Base-by-base conservation (phyloP, 2,797 vertebrate genomes). In the Etheostoma nigrum region DNA sequence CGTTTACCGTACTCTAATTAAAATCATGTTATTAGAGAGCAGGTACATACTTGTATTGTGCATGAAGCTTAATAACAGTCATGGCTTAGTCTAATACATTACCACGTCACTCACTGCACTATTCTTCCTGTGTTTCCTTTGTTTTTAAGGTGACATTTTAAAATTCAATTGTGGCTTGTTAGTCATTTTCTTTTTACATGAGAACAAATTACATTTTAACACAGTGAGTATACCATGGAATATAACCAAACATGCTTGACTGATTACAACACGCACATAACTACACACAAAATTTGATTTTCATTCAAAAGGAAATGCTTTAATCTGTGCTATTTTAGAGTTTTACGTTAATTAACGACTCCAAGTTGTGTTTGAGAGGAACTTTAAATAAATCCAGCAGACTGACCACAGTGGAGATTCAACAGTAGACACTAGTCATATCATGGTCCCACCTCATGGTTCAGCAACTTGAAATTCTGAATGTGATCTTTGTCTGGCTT, bases 381-480 rank as follows among this genome's bases (percentile, higher is more conserved):
- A 58, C 42, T 67, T 74, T n/a, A 53, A 27, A 47, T 33, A 27
- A 54, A 16, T 33, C n/a, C 15, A 49, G 5, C 12, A 25, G n/a
- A 66, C 48, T 12, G 33, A 11, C 51, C 60, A 63, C 42, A 70
- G 67, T 36, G 4, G 21, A 66, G 45, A 48, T 40, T 66, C 62
- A 68, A 42, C 0, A 10, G n/a, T 16, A 25, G 27, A 51, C 61
- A 15, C 53, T 3, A 45, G 21, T 58, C 15, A 4, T 4, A 62
- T 21, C 48, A 66, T 65, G 60, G 21, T 78, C 67, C 67, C 75
- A 78, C 74, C 60, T 73, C 30, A n/a, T 59, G 76, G 60, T 69
- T 78, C 54, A 78, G 61, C 52, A 79, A 79, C 60, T 77, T 62
- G 52, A 85, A 74, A 82, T 74, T 77, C 66, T 76, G 49, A 85